Conservation (phyloP, 2,888 invertebrate species). For the Epistrophe grossulariae region DNA sequence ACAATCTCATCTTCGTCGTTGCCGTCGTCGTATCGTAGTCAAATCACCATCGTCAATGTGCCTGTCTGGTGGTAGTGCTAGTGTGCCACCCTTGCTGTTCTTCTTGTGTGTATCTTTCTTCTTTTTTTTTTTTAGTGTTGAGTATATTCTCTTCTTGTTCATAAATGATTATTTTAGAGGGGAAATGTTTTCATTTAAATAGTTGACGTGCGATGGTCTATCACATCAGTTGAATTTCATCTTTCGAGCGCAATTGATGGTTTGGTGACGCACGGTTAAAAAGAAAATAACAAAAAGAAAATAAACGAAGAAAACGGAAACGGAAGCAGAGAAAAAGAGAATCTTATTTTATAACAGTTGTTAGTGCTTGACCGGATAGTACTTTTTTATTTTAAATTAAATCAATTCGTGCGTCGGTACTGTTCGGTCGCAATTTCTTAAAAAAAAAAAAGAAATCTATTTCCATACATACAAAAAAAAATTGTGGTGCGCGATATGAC, state of each 20-base stretch:
- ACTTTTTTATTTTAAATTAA: conserved; percentile 48
- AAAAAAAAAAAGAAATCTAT: not conserved
- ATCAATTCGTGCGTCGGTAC: conserved; percentile 66
- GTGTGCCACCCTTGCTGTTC: conserved; percentile 60
- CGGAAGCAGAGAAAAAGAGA: conserved; percentile 70
- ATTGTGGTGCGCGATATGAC: conserved; percentile 52
- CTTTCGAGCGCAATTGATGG: conserved; percentile 78
- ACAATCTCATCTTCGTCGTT: conserved; percentile 19
- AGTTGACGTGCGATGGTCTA: conserved; percentile 81
- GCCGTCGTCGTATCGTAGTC: not conserved
- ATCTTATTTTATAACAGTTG: conserved; percentile 69
- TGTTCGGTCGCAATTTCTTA: conserved; percentile 40
- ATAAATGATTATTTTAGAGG: conserved; percentile 58
- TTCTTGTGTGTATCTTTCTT: conserved; percentile 65
- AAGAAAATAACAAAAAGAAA: conserved; percentile 21
- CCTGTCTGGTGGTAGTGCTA: conserved; percentile 8
- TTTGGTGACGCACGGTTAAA: conserved; percentile 59
- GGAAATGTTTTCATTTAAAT: conserved; percentile 81
- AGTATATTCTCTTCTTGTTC: conserved; percentile 60
- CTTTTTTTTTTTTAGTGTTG: conserved; percentile 36
- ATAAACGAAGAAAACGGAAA: conserved; percentile 58
- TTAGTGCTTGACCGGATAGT: conserved; percentile 69
- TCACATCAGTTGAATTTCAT: conserved; percentile 81
- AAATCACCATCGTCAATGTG: conserved; percentile 7
- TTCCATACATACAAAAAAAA: not conserved